Percentiles rank a stretch among this genome's conserved stretches.
These are phyloP conservation scores for Bombyx mandarina DNA, from an alignment of 1,140 invertebrate genomes.

Conservation along the genomic window DNA sequence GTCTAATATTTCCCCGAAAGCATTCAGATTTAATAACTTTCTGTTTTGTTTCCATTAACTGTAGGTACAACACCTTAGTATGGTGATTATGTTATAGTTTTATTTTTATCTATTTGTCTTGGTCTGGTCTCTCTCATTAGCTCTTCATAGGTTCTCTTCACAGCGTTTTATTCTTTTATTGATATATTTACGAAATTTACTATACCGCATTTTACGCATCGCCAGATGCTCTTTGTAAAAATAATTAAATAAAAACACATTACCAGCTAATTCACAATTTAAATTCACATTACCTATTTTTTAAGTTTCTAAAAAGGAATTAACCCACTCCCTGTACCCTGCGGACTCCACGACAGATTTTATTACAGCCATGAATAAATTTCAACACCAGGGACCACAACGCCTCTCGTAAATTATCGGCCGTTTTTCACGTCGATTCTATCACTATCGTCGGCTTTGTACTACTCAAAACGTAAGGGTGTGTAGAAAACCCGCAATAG, in stretches of 20 bases:
- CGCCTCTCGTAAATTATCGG: not conserved
- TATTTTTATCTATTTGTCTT: too few species aligned
- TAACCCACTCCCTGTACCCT: not conserved
- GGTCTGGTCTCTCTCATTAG: too few species aligned
- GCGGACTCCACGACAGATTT: slow-evolving; percentile 1
- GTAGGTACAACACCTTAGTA: too few species aligned
- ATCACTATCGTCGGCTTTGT: not conserved
- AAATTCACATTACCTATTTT: not conserved
- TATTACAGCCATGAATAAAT: slow-evolving; percentile 3
- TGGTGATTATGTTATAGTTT: too few species aligned
- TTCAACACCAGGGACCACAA: not conserved
- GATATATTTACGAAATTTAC: too few species aligned
- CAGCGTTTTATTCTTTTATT: too few species aligned
- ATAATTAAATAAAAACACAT: not conserved
- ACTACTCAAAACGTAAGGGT: not conserved
- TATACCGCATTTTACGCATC: not conserved
- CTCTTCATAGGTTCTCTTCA: too few species aligned
- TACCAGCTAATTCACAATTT: not conserved
- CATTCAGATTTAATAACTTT: too few species aligned
- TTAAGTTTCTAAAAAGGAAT: slow-evolving; percentile 1
- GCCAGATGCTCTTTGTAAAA: not conserved
- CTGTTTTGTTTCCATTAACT: too few species aligned
- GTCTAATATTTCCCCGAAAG: too few species aligned
- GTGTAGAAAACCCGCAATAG: too few species aligned
- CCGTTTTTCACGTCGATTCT: not conserved